Evolutionary conservation across 1,140 invertebrate species (phyloP), one percentile per base, ranked within the genome.

Genomic region (Rhagoletis zephyria): DNA sequence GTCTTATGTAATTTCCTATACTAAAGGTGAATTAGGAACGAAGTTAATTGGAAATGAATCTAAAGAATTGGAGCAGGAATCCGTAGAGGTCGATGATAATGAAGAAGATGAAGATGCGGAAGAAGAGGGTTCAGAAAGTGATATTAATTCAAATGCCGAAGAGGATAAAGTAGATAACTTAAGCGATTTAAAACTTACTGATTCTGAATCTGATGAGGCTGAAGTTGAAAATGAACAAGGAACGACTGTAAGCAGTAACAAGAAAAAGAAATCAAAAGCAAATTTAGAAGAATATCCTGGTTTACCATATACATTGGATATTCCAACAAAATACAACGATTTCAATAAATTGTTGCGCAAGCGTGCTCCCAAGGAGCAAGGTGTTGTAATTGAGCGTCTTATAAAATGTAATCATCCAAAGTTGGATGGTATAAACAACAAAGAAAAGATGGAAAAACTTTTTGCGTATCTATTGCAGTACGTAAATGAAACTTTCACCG

Each of bases 391-490:
- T 85, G 95, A 97, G 89, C 95, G 97, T 90, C 95, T 98, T 89
- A 96, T 98, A 67, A 97, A 97, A 93, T 97, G 95, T 89, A 97
- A 97, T 93, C 96, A 98, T 93, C 96, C 96, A 60, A 96, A 96
- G 90, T 92, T 97, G 70, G 94, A 94, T 30, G 95, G 95, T 88
- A 95, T 94, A 14, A 98, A 98, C 90, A 98, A 98, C 90, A 97
- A 96, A 91, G 95, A 96, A 74, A 95, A 96, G 91, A 93, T 98
- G 48, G 95, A 95, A 56, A 94, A 94, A 89, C 91, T 98, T 10
- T 97, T 96, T 92, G 94, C 94, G 0, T 96, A 96, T 90, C 90
- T 98, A 85, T 90, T 98, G 59, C 96, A 97, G 91, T 95, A 96
- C 91, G 90, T 97, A 19, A 95, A 97, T 90, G 95, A 97, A 89